Conservation (phyloP, 2,797 vertebrate species). For the Hirundo rustica region DNA sequence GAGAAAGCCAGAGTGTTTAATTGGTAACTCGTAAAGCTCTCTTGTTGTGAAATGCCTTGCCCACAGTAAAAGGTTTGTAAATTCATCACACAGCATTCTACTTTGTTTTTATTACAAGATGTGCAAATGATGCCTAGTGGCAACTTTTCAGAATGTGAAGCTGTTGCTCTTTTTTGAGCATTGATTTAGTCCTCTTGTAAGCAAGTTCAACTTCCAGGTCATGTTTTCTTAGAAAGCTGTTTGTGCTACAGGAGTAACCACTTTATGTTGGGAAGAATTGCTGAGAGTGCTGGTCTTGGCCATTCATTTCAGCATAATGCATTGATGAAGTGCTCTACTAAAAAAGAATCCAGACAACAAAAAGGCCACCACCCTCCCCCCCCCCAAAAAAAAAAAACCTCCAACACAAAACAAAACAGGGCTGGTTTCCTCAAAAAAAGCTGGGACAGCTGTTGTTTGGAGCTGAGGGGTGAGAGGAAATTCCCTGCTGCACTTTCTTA, state of each 20-base stretch:
- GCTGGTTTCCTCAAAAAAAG: background rate
- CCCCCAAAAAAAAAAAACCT: background rate
- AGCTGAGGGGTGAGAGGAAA: background rate
- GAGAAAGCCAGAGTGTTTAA: background rate
- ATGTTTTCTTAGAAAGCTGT: constrained; percentile 38
- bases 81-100: background rate
- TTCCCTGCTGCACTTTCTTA: constrained; percentile 27
- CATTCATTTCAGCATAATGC: constrained; percentile 23
- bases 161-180: constrained; percentile 25
- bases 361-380: background rate
- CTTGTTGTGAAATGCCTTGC: background rate
- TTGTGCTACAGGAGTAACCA: background rate
- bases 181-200: constrained; percentile 12
- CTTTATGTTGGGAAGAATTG: constrained; percentile 32
- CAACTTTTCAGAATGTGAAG: constrained; percentile 8
- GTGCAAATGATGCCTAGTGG: constrained; percentile 26
- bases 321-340: background rate
- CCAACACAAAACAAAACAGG: background rate
- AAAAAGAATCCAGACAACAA: background rate
- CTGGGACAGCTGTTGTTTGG: background rate
- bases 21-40: background rate
- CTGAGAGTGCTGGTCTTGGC: background rate
- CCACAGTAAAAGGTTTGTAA: background rate
- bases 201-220: constrained; percentile 57
- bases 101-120: constrained; percentile 16